These are phyloP conservation scores for Coptotermes formosanus DNA, from an alignment of 1,140 invertebrate species.

Conservation along the genomic window DNA sequence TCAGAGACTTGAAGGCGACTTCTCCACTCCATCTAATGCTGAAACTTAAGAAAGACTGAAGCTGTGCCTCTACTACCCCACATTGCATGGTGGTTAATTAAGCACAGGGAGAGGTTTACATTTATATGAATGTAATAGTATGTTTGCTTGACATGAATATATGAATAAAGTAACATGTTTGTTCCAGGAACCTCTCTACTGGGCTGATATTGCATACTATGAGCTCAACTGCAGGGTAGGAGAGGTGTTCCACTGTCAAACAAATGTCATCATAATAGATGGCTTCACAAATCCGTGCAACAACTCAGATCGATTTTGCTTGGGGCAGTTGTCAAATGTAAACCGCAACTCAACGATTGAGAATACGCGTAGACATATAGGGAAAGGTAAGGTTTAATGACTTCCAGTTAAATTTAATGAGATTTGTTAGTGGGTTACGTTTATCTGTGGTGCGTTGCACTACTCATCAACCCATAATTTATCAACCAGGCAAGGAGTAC, in stretches of 20 bases:
- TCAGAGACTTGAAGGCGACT: too few relatives aligned
- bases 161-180: slow-evolving; percentile 30
- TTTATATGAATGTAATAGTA: too few relatives aligned
- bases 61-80: too few relatives aligned
- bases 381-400: slow-evolving; percentile 64
- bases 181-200: slow-evolving; percentile 85
- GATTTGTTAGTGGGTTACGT: too few relatives aligned
- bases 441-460: background rate
- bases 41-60: too few relatives aligned
- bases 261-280: slow-evolving; percentile 89
- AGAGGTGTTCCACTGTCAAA: slow-evolving; percentile 91
- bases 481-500: background rate
- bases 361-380: slow-evolving; percentile 94
- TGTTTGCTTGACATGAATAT: background rate
- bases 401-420: too few relatives aligned
- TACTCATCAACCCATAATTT: background rate
- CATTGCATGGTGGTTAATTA: too few relatives aligned
- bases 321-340: slow-evolving; percentile 94
- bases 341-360: slow-evolving; percentile 98
- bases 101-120: too few relatives aligned
- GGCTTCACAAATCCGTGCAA: slow-evolving; percentile 96
- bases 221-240: slow-evolving; percentile 94
- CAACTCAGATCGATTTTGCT: slow-evolving; percentile 89
- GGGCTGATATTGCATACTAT: slow-evolving; percentile 95
- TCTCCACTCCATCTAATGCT: too few relatives aligned